Evolutionary conservation across 1,140 invertebrate species (phyloP), one percentile per base, ranked within the genome.

Genomic region (Campoletis sonorensis): DNA sequence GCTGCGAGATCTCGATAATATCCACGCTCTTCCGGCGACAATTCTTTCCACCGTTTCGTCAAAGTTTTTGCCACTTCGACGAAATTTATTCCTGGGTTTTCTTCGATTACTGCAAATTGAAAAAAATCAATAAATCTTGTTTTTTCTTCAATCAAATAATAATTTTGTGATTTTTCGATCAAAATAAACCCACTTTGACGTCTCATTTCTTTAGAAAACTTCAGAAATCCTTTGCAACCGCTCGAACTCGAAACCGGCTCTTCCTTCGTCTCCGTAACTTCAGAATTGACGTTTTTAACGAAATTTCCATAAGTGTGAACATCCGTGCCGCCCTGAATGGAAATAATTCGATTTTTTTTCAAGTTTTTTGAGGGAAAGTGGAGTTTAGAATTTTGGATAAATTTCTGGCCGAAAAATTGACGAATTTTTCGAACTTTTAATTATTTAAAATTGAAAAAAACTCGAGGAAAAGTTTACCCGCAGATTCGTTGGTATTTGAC

Each of bases 21-120:
- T 54, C 89, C 89, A 79, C 90, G 92, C 81, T 93, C 90, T 70
- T 92, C 89, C 2, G 89, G 83, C 1, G 88, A 85, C 54, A 93
- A 83, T 33, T 88, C 54, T 72, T 90, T 89, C 93, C 93, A 93
- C 15, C 84, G 81, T 49, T 87, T 77, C 54, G 88, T 89, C 75
- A 93, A 85, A 26, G 85, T 73, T 78, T 81, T 82, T 23, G 92
- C 92, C 33, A 92, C 84, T 82, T 91, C 88, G 1, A 90, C 85
- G 84, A 91, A 88, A 79, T 89, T 88, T 33, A 91, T 85, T 4
- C 86, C 83, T 51, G 92, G 89, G 70, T 90, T 86, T 84, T 92
- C 79, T 78, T 88, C 26, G 21, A 73, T 49, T 18, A 87, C 81
- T 89, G 72, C 0, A 54, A 68, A 54, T 23, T 4, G 1, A 67